A percentile compares a stretch with the other conserved stretches of the same genome.
These are phyloP conservation scores for Odiellus spinosus DNA, from an alignment of 2,888 invertebrate genomes.

Conservation along the genomic window DNA sequence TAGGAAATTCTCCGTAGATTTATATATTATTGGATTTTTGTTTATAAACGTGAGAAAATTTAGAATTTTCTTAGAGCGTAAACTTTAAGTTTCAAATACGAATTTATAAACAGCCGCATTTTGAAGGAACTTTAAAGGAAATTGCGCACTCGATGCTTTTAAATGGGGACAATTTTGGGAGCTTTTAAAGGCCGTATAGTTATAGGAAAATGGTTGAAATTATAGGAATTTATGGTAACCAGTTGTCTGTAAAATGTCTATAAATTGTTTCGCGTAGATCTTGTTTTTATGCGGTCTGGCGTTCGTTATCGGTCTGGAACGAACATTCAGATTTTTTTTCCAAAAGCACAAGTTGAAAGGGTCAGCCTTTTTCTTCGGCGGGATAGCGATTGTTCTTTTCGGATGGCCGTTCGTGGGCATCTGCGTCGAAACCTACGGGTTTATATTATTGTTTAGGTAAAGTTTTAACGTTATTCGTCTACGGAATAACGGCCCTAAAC, in stretches of 20 bases:
- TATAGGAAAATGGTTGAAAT: no score
- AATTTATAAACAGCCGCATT: constrained; percentile 28
- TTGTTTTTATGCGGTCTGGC: constrained; percentile 86
- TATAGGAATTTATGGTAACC: no score
- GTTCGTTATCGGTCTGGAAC: constrained; percentile 86
- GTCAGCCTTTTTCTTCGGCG: constrained; percentile 74
- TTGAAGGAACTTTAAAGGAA: constrained; percentile 57
- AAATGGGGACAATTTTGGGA: no score
- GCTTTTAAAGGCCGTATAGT: no score
- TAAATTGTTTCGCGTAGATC: constrained; percentile 45
- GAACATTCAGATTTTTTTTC: constrained; percentile 95
- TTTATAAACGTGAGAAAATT: no score
- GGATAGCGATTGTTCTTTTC: constrained; percentile 73
- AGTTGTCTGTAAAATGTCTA: constrained; percentile 1
- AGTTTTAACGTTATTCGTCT: constrained; percentile 13
- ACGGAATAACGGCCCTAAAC: no score
- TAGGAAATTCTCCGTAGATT: no score
- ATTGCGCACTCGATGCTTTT: no score
- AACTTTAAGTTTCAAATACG: no score
- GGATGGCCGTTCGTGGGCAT: constrained; percentile 96
- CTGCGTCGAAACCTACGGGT: constrained; percentile 91
- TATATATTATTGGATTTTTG: no score
- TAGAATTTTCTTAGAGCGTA: no score
- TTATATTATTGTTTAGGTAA: constrained; percentile 49
- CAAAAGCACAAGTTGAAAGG: constrained; percentile 89